Conservation (phyloP, 2,113 vertebrate genomes). For the Glaucomys volans region DNA sequence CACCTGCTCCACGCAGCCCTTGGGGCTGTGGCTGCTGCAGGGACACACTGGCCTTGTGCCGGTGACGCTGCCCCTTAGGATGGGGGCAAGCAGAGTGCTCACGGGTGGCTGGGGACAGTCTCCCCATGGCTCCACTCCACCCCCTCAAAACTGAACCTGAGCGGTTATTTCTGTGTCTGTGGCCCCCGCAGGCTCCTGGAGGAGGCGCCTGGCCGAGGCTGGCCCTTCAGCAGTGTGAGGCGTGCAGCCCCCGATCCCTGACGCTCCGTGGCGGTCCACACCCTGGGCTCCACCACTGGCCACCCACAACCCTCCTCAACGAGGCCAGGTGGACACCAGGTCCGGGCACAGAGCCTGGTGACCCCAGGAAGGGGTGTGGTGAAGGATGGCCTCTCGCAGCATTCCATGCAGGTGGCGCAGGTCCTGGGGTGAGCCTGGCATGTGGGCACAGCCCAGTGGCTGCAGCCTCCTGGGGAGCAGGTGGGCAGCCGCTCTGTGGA, state of each 20-base stretch:
- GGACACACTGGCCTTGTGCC: not conserved
- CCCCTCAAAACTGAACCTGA: too few relatives aligned
- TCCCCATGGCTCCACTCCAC: not conserved
- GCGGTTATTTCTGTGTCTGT: too few relatives aligned
- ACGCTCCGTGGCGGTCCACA: too few relatives aligned
- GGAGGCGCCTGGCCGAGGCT: rapidly evolving
- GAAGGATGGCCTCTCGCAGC: too few relatives aligned
- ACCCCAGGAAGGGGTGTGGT: not conserved
- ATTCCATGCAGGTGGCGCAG: too few relatives aligned
- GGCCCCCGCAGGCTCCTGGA: not conserved
- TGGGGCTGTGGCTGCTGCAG: not conserved
- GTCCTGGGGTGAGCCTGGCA: too few relatives aligned
- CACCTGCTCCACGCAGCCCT: not conserved
- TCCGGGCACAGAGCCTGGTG: not conserved
- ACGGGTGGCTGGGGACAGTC: not conserved
- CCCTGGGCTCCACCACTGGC: not conserved
- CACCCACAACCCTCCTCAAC: not conserved
- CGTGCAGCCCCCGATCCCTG: not conserved
- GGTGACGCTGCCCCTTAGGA: not conserved
- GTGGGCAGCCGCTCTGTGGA: too few relatives aligned
- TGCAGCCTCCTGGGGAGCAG: not conserved
- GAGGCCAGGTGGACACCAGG: too few relatives aligned
- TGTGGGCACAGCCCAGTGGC: too few relatives aligned
- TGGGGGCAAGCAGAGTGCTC: not conserved
- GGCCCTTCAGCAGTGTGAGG: not conserved